Base-by-base conservation (phyloP, 2,113 vertebrate genomes). In the Pluvianellus socialis region DNA sequence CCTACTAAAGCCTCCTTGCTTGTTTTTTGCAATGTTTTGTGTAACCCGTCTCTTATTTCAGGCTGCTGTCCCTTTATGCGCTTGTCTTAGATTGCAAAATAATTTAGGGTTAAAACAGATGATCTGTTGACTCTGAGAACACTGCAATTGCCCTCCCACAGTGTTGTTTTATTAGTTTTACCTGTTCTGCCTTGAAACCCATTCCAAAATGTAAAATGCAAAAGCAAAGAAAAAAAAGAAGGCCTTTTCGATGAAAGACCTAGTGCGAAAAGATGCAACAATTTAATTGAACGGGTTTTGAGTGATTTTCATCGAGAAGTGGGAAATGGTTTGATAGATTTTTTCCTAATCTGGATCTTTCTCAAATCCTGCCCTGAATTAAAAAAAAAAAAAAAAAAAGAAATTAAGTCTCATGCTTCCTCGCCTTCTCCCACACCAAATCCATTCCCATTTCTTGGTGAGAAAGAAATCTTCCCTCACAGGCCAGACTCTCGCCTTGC, bases 1-100 rank as follows among this genome's bases (percentile, higher is more conserved):
- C 27, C 49, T 56, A 0, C 19, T 30, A 1, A 22, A 30, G 27
- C 12, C 2, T 30, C 23, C 27, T 50, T 35, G 24, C 0, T 16
- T 66, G 20, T 8, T 42, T 73, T 74, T 53, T 32, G 26, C 66
- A n/a, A 0, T 59, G 30, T 65, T 67, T 84, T 74, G 15, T 79
- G 24, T 10, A 49, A 49, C 47, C 47, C 22, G 47, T 61, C 9
- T 71, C 35, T 44, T 27, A 26, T 79, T 87, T 49, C 38, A 6
- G 2, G 4, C 72, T 88, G 59, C 40, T 68, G 35, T 40, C 33
- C 33, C 67, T 92, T 90, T 38, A 45, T 52, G 26, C 3, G 4
- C 45, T 92, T 47, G 22, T n/a, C 15, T 75, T 52, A 18, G 22
- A 20, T 90, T 68, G 47, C 26, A 53, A 10, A 61, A 56, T 84